Evolutionary conservation across 1,140 invertebrate genomes (phyloP), one percentile per base, ranked within the genome.

Genomic region (Zaprionus nigranus): DNA sequence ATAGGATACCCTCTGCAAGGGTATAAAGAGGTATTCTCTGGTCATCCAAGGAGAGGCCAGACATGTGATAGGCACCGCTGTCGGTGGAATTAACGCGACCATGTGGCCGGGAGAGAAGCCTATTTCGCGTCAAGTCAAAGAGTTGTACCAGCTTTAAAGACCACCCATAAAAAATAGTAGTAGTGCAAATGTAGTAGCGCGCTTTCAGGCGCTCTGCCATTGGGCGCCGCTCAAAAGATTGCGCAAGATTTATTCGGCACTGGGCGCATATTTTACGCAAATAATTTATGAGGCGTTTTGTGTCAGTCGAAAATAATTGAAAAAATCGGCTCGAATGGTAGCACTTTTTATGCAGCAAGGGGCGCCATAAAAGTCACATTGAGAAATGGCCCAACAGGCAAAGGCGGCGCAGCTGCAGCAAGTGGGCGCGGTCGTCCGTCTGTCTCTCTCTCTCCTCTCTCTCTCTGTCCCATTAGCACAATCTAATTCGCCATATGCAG

Each of bases 221-320:
- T n/a, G 13, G 38, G n/a, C 40, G 40, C 15, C 15, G n/a, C 40
- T 28, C 9, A 46, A 69, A 90, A 86, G 86, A 90, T 90, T 90
- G 82, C 75, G 82, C 78, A 82, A 90, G 86, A 90, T 90, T 90
- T 90, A 90, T 90, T 82, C 69, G 73, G 73, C 56, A 79, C 79
- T 74, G 81, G 79, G 77, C 84, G 84, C 84, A 91, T 91, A 91
- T 91, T 85, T 91, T 82, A 85, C 84, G 88, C 84, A 81, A 91
- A 91, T 91, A 91, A 91, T 91, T 91, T 91, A 91, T 86, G 88
- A 77, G 75, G 68, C 75, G 70, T 73, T 86, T 58, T 67, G 24
- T 46, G 70, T 28, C 51, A 61, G 66, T 69, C 53, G 20, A 78
- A 82, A 88, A 88, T 88, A 88, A 88, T 88, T 88, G 84, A 88